These are phyloP conservation scores for Sweltsa coloradensis DNA, from an alignment of 1,140 invertebrate species.

Conservation along the genomic window DNA sequence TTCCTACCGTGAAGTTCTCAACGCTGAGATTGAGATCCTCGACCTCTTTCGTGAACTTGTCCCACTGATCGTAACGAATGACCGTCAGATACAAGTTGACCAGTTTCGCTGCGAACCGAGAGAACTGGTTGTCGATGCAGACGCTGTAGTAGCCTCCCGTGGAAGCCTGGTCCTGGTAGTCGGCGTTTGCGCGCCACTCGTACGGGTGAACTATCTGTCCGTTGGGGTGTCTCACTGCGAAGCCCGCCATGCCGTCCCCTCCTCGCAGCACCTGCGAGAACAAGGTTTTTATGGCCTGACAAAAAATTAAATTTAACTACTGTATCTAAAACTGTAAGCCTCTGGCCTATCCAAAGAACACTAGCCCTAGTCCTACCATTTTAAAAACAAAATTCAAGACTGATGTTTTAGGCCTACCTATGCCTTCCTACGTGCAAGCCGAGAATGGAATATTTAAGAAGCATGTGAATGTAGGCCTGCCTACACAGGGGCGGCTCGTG, in stretches of 20 bases:
- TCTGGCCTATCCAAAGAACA: too few species aligned
- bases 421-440: too few species aligned
- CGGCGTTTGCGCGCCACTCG: constrained; percentile 72
- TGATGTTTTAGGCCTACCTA: too few species aligned
- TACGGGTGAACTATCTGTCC: constrained; percentile 78
- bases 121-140: constrained; percentile 92
- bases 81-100: constrained; percentile 90
- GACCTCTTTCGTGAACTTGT: constrained; percentile 79
- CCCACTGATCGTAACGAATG: constrained; percentile 88
- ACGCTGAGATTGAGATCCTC: constrained; percentile 78
- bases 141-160: constrained; percentile 82
- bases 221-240: constrained; percentile 75
- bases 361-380: too few species aligned
- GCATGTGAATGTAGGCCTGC: too few species aligned
- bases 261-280: constrained; percentile 76
- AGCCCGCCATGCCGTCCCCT: constrained; percentile 84
- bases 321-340: too few species aligned
- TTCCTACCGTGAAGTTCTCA: constrained; percentile 75
- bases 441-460: too few species aligned
- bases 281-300: too few species aligned
- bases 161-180: constrained; percentile 72
- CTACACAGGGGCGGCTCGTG: too few species aligned
- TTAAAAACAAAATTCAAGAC: too few species aligned
- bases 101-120: constrained; percentile 79
- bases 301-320: too few species aligned